Percentiles rank a stretch among this genome's conserved stretches.
Conservation (phyloP, 2,113 vertebrate species). For the Tonatia bakeri region DNA sequence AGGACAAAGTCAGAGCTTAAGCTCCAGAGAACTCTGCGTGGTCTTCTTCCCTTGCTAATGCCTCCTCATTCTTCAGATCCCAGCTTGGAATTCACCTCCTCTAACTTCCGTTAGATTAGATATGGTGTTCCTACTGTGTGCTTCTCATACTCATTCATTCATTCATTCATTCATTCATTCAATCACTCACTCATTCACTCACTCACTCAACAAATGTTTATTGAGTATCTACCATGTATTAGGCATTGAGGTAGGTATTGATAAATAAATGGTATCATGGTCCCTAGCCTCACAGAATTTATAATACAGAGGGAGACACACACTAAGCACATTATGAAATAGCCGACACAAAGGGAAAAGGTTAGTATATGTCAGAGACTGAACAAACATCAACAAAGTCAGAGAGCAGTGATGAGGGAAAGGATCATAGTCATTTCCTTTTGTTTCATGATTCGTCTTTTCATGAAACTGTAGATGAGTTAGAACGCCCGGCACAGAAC, state of each 20-base stretch:
- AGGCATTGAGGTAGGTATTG: neutral
- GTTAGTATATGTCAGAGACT: neutral
- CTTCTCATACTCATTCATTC: neutral
- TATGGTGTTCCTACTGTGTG: neutral
- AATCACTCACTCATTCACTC: neutral
- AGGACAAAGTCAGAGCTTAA: neutral
- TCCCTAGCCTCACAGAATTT: neutral
- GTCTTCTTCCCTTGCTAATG: slow-evolving; percentile 3
- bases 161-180: neutral
- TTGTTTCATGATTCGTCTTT: neutral
- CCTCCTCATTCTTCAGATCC: slow-evolving; percentile 12
- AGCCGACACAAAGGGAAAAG: neutral
- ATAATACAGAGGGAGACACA: neutral
- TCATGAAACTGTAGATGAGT: neutral
- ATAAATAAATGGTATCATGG: neutral
- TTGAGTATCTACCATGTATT: neutral
- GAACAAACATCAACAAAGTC: neutral
- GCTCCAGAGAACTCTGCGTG: neutral
- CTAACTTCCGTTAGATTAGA: neutral
- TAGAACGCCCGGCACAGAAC: neutral
- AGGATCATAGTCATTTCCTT: neutral
- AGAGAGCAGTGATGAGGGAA: neutral
- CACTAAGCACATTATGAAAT: neutral
- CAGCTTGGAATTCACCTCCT: slow-evolving; percentile 21
- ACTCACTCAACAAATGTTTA: neutral